A percentile compares a stretch with the other conserved stretches of the same genome.
phyloP scores from a whole-genome alignment of 1,140 invertebrate species.

The Cydia pomonella region DNA sequence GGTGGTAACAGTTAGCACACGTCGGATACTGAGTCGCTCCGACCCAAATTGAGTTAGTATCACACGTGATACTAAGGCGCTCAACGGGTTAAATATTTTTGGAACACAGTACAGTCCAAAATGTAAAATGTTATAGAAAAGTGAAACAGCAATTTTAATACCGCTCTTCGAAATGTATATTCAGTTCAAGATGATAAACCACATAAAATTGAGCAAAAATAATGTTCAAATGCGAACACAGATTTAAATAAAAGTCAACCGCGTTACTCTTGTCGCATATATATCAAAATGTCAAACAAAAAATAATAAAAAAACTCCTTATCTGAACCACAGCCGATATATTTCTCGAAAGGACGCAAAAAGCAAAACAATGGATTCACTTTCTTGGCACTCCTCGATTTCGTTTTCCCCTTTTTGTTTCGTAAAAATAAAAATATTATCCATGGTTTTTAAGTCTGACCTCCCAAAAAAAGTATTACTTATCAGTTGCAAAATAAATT shows the following conservation, averaged over 20 bases:
- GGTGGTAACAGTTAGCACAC: too few relatives aligned
- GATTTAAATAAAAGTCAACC: background rate
- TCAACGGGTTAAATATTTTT: too few relatives aligned
- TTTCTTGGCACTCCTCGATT: constrained; percentile 1
- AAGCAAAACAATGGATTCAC: background rate
- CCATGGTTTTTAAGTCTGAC: background rate
- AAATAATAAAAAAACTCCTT: background rate
- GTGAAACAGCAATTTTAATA: too few relatives aligned
- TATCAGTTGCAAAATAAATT: constrained; percentile 15
- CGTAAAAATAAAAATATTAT: background rate
- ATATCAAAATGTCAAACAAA: background rate
- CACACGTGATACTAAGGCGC: too few relatives aligned
- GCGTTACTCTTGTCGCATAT: background rate
- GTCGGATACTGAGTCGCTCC: too few relatives aligned
- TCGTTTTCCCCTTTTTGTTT: background rate
- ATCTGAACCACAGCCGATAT: background rate
- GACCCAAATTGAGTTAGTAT: too few relatives aligned
- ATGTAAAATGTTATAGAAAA: too few relatives aligned
- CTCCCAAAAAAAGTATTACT: background rate
- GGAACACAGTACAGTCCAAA: too few relatives aligned
- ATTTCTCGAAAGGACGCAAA: background rate
- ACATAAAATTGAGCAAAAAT: too few relatives aligned
- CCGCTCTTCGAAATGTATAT: too few relatives aligned
- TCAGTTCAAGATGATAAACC: too few relatives aligned
- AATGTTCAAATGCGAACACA: background rate